phyloP scores from a whole-genome alignment of 1,140 invertebrate genomes.

The Tetragnatha versicolor region DNA sequence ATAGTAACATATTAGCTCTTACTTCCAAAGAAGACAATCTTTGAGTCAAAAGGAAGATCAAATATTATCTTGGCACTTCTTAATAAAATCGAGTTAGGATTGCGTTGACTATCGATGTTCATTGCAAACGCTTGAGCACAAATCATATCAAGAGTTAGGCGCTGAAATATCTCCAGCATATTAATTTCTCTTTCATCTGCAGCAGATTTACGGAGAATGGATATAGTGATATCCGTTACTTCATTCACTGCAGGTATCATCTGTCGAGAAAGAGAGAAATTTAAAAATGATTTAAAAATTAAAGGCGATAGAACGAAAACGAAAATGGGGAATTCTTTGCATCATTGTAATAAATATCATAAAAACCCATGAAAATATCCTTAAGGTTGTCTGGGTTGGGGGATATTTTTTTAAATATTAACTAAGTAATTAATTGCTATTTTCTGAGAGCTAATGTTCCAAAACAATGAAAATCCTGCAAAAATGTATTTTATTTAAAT shows the following conservation, averaged over 20 bases:
- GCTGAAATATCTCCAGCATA: constrained; percentile 62
- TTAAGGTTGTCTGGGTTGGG: too few relatives aligned
- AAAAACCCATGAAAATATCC: too few relatives aligned
- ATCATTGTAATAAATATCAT: too few relatives aligned
- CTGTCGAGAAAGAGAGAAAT: constrained; percentile 19
- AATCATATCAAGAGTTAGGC: constrained; percentile 68
- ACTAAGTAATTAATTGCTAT: too few relatives aligned
- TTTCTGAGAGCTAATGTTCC: too few relatives aligned
- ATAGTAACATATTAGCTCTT: neutral
- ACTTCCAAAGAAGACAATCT: constrained; percentile 28
- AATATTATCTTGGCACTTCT: constrained; percentile 47
- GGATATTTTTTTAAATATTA: too few relatives aligned
- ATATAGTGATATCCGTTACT: constrained; percentile 59
- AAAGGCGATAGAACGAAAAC: too few relatives aligned
- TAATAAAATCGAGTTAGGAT: constrained; percentile 44
- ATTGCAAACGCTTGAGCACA: constrained; percentile 67
- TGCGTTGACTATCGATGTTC: constrained; percentile 23
- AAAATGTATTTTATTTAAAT: too few relatives aligned
- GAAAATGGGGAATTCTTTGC: too few relatives aligned
- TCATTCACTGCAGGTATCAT: constrained; percentile 62
- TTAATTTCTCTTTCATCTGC: constrained; percentile 57
- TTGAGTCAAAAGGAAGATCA: constrained; percentile 19
- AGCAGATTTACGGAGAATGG: constrained; percentile 57
- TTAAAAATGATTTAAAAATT: too few relatives aligned
- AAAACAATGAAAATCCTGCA: too few relatives aligned